A percentile compares a stretch with the other conserved stretches of the same genome.
Conservation (phyloP, 2,797 vertebrate genomes). For the Sebastes umbrosus region DNA sequence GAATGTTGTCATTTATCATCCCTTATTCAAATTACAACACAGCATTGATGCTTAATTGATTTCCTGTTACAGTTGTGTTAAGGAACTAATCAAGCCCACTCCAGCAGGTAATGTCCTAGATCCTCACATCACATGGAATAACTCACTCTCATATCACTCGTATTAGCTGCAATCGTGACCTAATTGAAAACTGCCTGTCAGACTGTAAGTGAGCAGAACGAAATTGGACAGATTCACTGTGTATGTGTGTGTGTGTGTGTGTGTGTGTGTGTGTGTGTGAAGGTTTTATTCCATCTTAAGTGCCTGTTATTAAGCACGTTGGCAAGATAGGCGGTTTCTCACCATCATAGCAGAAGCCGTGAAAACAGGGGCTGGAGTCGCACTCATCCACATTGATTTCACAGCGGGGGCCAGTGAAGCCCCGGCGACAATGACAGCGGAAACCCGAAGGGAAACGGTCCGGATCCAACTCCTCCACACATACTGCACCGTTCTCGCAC, state of each 20-base stretch:
- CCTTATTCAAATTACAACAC: constrained; percentile 69
- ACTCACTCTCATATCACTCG: constrained; percentile 78
- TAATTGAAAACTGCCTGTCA: constrained; percentile 65
- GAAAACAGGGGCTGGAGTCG: constrained; percentile 83
- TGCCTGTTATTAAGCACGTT: constrained; percentile 50
- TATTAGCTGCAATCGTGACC: constrained; percentile 73
- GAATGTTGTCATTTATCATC: constrained; percentile 69
- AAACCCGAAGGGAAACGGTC: constrained; percentile 83
- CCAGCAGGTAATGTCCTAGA: constrained; percentile 63
- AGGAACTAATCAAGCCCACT: constrained; percentile 56
- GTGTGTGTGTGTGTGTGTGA: neutral
- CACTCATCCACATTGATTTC: constrained; percentile 89
- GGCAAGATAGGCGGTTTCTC: constrained; percentile 59
- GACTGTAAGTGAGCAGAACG: constrained; percentile 62
- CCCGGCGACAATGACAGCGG: constrained; percentile 81
- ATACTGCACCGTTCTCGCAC: constrained; percentile 85
- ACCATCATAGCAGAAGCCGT: constrained; percentile 88
- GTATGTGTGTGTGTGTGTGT: neutral
- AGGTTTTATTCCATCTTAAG: constrained; percentile 23
- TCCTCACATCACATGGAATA: constrained; percentile 73
- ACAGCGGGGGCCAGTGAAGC: constrained; percentile 84
- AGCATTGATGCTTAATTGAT: constrained; percentile 64
- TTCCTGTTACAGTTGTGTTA: constrained; percentile 58
- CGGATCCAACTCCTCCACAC: constrained; percentile 82
- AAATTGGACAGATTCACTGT: constrained; percentile 35